Base-by-base conservation (phyloP, 2,888 invertebrate genomes). In the Polymixis lichenea region DNA sequence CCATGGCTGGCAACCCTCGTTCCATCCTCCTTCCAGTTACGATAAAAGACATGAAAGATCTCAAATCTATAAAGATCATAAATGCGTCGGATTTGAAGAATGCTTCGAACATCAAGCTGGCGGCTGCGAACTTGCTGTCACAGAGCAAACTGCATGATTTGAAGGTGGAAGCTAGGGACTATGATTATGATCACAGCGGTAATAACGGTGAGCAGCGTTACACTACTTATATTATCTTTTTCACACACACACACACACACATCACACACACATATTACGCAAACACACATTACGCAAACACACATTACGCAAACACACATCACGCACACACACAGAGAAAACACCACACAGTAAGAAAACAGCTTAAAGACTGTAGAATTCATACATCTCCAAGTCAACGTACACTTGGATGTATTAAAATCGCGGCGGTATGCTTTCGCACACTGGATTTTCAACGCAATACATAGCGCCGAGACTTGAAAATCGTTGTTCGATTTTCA, bases 1-100 rank as follows among this genome's bases (percentile, higher is more conserved):
- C 96, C 0, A 95, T 96, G 94, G 94, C 95, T 2, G 96, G 96
- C 6, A 97, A 97, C 89, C 97, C 97, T 8, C 95, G 98, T 25
- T 98, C 98, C 0, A 97, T 98, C 79, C 94, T 98, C 25, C 95
- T 98, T 38, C 98, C 98, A 0, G 97, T 98, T 11, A 98, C 97
- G 55, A 94, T 97, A 67, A 97, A 97, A 87, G 97, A 97, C 78
- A 97, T 98, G 94, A 98, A 98, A 92, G 98, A 98, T 90, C 96
- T 98, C 75, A 97, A 97, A 86, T 97, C 97, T 0, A 97, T 98
- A 75, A 98, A 98, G 94, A 98, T 98, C 74, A 97, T 98, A 71
- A 98, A 98, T 87, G 97, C 98, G 0, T 95, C 97, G 0, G 97
- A 97, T 84, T 90, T 97, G 82, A 96, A 97, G 92, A 95, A 97